Evolutionary conservation across 2,797 vertebrate genomes (phyloP), one percentile per base, ranked within the genome.

Genomic region (Diceros bicornis): DNA sequence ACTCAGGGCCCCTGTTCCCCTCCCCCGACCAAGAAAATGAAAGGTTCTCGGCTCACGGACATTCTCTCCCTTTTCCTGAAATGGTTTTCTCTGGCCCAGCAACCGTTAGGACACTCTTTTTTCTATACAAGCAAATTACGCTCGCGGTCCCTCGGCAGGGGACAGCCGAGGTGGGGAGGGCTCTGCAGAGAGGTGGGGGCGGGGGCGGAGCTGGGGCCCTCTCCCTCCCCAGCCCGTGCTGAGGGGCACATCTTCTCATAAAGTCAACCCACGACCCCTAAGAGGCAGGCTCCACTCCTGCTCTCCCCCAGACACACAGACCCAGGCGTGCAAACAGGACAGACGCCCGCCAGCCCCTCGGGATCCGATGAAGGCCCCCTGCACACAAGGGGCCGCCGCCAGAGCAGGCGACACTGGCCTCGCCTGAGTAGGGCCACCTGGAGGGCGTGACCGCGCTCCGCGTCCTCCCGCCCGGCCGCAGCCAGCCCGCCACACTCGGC

Each of bases 51-150:
- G 90, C 50, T 57, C 55, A 11, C 41, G 21, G 23, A 50, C 87
- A 75, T 94, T 96, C 95, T 89, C 92, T 94, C 61, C 34, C 29
- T 90, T 79, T 75, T 59, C 50, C 97, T 98, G 37, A 75, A 97
- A 79, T 64, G 91, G 84, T 95, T 96, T 89, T 96, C 94, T 94
- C 29, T 55, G 83, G 93, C 96, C 96, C 68, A 72, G 95, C 20
- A 93, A 89, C 61, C 2, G 3, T 55, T 21, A 85, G 81, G 94
- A 86, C 82, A 81, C 74, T 81, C 89, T 23, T 23, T 50, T 83
- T 82, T 95, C 92, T 89, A 86, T 47, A 98, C 95, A 97, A 94
- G 71, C 74, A 89, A 96, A 83, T 89, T 81, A 95, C 32, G 37
- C 86, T 50, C 59, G 77, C 37, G 8, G 41, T 32, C 62, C 29